Conservation (phyloP, 2,113 vertebrate genomes). For the Pelodiscus sinensis region DNA sequence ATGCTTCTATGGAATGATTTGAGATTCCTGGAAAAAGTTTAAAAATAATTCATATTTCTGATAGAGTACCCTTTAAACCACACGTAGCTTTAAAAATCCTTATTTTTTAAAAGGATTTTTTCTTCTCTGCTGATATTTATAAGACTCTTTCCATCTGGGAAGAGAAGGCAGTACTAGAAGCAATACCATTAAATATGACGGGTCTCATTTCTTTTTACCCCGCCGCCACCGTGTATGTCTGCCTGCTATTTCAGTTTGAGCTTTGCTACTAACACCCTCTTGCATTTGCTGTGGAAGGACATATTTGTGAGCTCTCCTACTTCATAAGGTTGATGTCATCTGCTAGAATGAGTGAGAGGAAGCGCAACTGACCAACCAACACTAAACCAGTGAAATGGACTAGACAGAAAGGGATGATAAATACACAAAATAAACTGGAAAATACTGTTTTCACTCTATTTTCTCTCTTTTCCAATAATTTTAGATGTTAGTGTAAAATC, state of each 20-base stretch:
- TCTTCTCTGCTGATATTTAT: background rate
- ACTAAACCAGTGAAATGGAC: background rate
- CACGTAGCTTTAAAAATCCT: background rate
- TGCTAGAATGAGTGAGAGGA: rapidly evolving
- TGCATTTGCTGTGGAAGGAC: rapidly evolving
- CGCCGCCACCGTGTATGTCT: rapidly evolving
- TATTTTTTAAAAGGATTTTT: background rate
- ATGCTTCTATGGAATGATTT: background rate
- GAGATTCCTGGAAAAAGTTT: background rate
- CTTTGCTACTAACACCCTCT: background rate
- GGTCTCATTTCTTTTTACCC: background rate
- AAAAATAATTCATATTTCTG: background rate
- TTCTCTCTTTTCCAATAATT: background rate
- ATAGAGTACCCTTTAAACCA: background rate
- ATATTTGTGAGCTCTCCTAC: background rate
- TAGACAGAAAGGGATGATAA: background rate
- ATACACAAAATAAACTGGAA: rapidly evolving
- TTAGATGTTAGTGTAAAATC: background rate
- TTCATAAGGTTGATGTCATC: rapidly evolving
- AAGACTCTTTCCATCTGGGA: background rate
- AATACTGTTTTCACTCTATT: background rate
- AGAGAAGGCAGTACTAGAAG: background rate
- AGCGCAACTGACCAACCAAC: background rate
- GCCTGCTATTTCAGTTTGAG: background rate
- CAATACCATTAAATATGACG: background rate